Percentiles rank a stretch among this genome's conserved stretches.
Conservation (phyloP, 2,113 vertebrate species). For the Prunella fulvescens region DNA sequence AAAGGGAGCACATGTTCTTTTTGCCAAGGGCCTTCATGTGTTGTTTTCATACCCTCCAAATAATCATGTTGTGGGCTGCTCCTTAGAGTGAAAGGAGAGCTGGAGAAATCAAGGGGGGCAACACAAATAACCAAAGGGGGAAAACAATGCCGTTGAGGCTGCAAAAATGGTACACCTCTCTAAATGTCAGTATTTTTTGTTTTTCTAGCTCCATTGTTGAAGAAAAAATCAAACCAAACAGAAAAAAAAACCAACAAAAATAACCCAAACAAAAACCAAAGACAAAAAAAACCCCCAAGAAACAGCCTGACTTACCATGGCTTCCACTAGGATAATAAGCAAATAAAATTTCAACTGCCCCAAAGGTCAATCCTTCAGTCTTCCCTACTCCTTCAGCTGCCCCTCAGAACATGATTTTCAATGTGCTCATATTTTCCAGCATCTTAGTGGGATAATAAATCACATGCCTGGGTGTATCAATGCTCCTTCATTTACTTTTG, state of each 20-base stretch:
- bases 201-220: neutral
- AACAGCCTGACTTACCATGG: neutral
- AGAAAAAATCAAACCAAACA: neutral
- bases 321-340: neutral
- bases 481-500: neutral
- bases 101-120: neutral
- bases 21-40: neutral
- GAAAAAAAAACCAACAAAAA: neutral
- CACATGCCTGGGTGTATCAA: neutral
- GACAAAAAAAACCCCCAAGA: too few species aligned
- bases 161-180: neutral
- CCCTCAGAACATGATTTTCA: neutral
- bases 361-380: neutral
- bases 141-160: neutral
- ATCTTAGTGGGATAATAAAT: neutral
- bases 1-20: neutral
- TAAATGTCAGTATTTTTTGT: neutral
- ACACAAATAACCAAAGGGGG: neutral
- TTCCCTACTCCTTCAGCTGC: neutral
- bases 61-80: neutral
- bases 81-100: neutral
- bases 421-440: neutral
- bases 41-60: neutral
- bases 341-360: neutral
- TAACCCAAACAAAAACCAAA: accelerated